phyloP scores from a whole-genome alignment of 1,140 invertebrate species.

The Paralvinella palmiformis region DNA sequence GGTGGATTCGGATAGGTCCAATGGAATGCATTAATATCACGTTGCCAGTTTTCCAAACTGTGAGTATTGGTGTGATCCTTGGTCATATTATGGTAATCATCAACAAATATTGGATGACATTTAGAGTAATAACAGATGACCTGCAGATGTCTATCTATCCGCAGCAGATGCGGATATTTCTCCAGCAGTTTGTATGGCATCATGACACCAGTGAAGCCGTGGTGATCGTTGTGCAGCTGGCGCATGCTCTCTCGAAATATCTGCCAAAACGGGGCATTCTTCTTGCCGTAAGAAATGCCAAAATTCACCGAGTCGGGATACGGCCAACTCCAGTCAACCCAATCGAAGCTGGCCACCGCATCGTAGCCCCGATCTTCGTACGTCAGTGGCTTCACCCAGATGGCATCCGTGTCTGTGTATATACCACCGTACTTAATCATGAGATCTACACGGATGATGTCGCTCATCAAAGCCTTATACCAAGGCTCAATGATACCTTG shows the following conservation, averaged over 20 bases:
- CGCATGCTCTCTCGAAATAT: slow-evolving; percentile 20
- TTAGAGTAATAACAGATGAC: slow-evolving; percentile 20
- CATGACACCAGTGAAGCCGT: slow-evolving; percentile 19
- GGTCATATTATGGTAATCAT: slow-evolving; percentile 17
- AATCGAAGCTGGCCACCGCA: slow-evolving; percentile 20
- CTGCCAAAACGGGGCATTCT: slow-evolving; percentile 21
- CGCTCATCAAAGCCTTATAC: slow-evolving; percentile 19
- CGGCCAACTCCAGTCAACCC: slow-evolving; percentile 22
- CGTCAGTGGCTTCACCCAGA: slow-evolving; percentile 20
- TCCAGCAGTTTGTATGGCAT: slow-evolving; percentile 23
- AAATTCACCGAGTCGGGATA: slow-evolving; percentile 20
- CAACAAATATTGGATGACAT: slow-evolving; percentile 17
- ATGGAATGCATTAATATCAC: slow-evolving; percentile 21
- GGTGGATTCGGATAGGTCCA: slow-evolving; percentile 21
- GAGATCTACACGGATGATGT: slow-evolving; percentile 21
- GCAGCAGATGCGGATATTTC: slow-evolving; percentile 15
- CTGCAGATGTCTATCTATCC: slow-evolving; percentile 21
- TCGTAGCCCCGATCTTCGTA: slow-evolving; percentile 21
- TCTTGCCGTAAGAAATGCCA: slow-evolving; percentile 20
- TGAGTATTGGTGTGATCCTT: slow-evolving; percentile 13
- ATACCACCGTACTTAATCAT: slow-evolving; percentile 22
- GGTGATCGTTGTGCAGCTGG: slow-evolving; percentile 14
- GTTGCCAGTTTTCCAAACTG: slow-evolving; percentile 18
- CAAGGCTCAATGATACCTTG: slow-evolving; percentile 10
- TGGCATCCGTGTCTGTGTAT: slow-evolving; percentile 22